Conservation (phyloP, 2,888 invertebrate species). For the Eucera pruinosa region DNA sequence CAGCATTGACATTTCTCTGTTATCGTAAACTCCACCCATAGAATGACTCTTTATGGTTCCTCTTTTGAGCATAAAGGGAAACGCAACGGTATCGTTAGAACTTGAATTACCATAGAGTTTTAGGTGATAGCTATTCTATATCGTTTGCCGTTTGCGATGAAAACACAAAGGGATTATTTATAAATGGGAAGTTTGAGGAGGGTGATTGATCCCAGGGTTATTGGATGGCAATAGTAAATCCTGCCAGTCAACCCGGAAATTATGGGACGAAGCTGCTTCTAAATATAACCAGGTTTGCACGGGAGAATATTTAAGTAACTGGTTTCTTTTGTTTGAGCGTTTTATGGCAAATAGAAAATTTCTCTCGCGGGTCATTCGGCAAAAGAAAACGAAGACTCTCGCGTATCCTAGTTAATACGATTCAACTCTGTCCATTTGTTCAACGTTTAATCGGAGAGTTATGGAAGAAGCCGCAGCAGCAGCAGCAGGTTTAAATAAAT, state of each 20-base stretch:
- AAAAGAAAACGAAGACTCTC: background rate
- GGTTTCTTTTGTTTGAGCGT: constrained; percentile 8
- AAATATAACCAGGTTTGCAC: constrained; percentile 15
- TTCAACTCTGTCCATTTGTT: background rate
- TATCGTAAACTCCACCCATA: too few relatives aligned
- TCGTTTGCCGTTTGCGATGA: too few relatives aligned
- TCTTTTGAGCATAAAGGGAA: too few relatives aligned
- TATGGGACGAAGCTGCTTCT: constrained; percentile 17
- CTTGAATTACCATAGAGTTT: too few relatives aligned
- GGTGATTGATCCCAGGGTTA: background rate
- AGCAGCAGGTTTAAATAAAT: background rate
- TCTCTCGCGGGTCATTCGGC: constrained; percentile 20
- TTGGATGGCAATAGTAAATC: background rate
- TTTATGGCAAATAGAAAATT: constrained; percentile 37
- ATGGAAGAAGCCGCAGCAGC: background rate
- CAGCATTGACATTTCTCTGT: too few relatives aligned
- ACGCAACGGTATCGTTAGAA: too few relatives aligned
- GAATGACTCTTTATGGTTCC: too few relatives aligned
- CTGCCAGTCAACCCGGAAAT: constrained; percentile 3
- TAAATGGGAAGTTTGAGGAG: background rate
- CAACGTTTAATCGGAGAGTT: background rate
- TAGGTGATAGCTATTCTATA: too few relatives aligned
- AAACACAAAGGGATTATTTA: constrained; percentile 12
- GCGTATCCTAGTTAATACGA: background rate
- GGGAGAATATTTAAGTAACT: constrained; percentile 32